Conservation (phyloP, 2,888 invertebrate species). For the Pyrgus malvae region DNA sequence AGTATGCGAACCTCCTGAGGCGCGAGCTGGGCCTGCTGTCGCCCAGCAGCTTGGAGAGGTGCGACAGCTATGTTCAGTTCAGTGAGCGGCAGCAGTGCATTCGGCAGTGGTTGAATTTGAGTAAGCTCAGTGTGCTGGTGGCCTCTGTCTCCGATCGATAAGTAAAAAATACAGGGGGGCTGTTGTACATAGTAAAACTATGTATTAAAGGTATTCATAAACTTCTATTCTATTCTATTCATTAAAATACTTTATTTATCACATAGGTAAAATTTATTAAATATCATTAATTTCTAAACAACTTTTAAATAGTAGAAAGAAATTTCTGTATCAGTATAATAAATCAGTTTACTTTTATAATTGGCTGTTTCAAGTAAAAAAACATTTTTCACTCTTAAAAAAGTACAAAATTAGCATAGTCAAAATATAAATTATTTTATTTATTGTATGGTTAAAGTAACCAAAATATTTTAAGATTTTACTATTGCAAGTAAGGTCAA, state of each 20-base stretch:
- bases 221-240: no score
- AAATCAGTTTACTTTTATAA: no score
- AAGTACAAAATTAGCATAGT: neutral
- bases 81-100: slow-evolving; percentile 40
- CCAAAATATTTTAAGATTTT: neutral
- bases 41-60: slow-evolving; percentile 18
- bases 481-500: neutral
- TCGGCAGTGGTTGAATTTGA: slow-evolving; percentile 52
- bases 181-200: slow-evolving; percentile 11
- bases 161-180: neutral
- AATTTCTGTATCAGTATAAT: no score
- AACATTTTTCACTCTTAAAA: neutral
- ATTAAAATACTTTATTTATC: neutral
- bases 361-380: no score
- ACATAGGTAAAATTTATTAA: neutral
- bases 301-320: neutral
- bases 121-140: slow-evolving; percentile 52
- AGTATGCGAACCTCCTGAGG: slow-evolving; percentile 46
- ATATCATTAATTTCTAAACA: neutral
- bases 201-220: neutral
- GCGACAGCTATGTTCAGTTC: slow-evolving; percentile 21
- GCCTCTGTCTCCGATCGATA: slow-evolving; percentile 61
- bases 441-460: neutral
- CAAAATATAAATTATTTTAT: neutral
- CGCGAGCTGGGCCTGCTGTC: slow-evolving; percentile 21